A percentile compares a stretch with the other conserved stretches of the same genome.
phyloP scores from a whole-genome alignment of 2,797 vertebrate genomes.

The Monodelphis domestica region DNA sequence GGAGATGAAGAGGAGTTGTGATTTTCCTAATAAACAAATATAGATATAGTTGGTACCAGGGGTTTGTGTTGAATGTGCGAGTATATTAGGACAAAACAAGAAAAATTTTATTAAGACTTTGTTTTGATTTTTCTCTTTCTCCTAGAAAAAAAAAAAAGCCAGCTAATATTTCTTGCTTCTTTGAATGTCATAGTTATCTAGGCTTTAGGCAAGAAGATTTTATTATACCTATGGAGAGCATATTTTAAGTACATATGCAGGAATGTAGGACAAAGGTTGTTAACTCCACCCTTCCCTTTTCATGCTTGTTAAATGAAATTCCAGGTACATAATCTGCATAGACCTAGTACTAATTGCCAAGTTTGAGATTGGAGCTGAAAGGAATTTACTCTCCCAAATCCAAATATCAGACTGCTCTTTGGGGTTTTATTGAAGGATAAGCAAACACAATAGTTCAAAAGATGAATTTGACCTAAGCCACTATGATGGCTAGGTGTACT shows the following conservation, averaged over 20 bases:
- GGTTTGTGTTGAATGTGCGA: neutral
- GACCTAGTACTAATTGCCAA: neutral
- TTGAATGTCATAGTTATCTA: neutral
- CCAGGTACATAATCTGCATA: neutral
- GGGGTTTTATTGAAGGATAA: neutral
- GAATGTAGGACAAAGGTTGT: neutral
- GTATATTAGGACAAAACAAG: neutral
- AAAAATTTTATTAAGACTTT: neutral
- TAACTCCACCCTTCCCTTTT: neutral
- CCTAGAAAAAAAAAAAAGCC: neutral
- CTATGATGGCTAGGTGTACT: neutral
- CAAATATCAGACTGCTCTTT: neutral
- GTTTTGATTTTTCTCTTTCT: neutral
- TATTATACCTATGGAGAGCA: neutral
- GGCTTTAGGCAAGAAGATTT: neutral
- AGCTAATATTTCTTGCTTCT: neutral
- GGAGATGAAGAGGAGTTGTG: neutral
- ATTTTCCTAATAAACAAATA: neutral
- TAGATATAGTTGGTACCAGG: neutral
- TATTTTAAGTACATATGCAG: neutral
- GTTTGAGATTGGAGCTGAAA: neutral
- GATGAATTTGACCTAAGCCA: neutral
- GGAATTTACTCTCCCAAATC: neutral
- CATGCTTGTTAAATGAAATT: neutral
- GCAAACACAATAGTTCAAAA: neutral